Evolutionary conservation across 2,888 invertebrate species (phyloP).

Genomic region (Ctena decussata): DNA sequence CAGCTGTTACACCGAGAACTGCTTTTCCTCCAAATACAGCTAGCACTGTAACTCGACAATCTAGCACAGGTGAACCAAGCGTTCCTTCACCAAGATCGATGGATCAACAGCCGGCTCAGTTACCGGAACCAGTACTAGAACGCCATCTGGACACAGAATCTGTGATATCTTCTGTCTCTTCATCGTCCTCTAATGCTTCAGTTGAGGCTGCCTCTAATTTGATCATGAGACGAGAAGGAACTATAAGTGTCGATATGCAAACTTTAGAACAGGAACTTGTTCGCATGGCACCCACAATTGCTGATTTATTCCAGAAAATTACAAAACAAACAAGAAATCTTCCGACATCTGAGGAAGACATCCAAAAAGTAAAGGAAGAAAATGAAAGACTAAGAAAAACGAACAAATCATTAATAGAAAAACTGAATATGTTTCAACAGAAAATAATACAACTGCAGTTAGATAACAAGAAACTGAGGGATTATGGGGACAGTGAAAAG

Average conservation of each 20-base stretch:
- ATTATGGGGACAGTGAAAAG: constrained; percentile 68
- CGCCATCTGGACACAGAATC: neutral
- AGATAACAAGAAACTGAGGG: constrained; percentile 72
- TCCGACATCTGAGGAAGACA: constrained; percentile 67
- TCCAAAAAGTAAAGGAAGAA: constrained; percentile 69
- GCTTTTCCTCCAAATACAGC: neutral
- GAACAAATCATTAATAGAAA: constrained; percentile 71
- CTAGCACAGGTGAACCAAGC: neutral
- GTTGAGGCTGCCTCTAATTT: neutral
- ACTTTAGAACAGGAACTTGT: constrained; percentile 70
- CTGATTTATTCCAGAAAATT: constrained; percentile 72
- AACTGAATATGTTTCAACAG: constrained; percentile 73
- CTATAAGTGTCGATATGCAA: constrained; percentile 62
- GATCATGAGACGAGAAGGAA: neutral
- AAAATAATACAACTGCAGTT: constrained; percentile 73
- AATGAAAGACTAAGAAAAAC: constrained; percentile 73
- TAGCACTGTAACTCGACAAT: neutral
- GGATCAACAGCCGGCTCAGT: neutral
- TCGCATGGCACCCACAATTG: constrained; percentile 73
- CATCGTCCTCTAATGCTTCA: neutral
- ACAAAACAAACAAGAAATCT: constrained; percentile 67
- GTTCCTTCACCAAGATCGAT: neutral
- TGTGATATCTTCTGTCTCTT: neutral
- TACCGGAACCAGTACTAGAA: neutral
- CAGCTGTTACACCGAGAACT: neutral